A percentile compares a stretch with the other conserved stretches of the same genome.
phyloP scores from a whole-genome alignment of 1,140 invertebrate species.

The Apis laboriosa region DNA sequence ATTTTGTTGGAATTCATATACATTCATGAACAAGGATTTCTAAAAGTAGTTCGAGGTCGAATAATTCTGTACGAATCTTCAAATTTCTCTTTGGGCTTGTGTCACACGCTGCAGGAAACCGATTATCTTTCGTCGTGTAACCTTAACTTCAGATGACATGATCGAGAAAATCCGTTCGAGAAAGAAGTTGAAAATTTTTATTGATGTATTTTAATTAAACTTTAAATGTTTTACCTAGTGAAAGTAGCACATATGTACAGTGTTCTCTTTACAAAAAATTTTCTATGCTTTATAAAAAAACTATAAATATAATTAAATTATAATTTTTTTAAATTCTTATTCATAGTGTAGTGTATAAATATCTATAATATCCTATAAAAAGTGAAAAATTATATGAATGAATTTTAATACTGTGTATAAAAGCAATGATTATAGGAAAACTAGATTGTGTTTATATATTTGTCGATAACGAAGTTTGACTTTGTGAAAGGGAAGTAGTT shows the following conservation, averaged over 20 bases:
- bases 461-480: not conserved
- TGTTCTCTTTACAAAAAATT: not conserved
- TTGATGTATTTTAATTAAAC: not conserved
- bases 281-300: not conserved
- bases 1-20: not conserved
- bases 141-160: not conserved
- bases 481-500: not conserved
- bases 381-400: not conserved
- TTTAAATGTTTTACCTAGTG: not conserved
- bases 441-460: not conserved
- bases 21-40: not conserved
- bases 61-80: constrained; percentile 39
- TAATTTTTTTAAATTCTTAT: too few species aligned
- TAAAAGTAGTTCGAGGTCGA: constrained; percentile 60
- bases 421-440: not conserved
- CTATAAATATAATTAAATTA: too few species aligned
- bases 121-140: constrained; percentile 37
- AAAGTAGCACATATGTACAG: constrained; percentile 1
- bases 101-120: constrained; percentile 40
- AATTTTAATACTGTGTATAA: not conserved
- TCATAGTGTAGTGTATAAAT: not conserved
- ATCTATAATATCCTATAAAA: not conserved
- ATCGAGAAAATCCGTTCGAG: not conserved
- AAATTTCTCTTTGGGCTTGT: constrained; percentile 46
- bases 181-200: not conserved